These are phyloP conservation scores for Drosophila formosana DNA, from an alignment of 2,888 invertebrate species.

Conservation along the genomic window DNA sequence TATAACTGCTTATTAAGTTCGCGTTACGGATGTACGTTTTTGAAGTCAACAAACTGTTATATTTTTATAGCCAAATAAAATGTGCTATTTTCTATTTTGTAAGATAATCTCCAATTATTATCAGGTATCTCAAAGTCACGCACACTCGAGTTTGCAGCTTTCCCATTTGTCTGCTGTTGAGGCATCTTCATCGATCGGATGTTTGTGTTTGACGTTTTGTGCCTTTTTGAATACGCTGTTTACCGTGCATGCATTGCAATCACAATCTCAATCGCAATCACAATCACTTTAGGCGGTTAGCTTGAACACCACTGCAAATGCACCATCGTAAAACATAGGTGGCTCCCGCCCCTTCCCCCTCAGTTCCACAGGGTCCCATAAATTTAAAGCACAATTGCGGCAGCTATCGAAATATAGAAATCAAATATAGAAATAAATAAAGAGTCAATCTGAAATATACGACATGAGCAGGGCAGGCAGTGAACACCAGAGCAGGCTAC, in stretches of 20 bases:
- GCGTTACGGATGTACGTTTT: no score
- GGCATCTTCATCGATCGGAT: conserved; percentile 61
- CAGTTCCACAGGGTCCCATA: conserved; percentile 27
- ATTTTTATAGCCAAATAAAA: no score
- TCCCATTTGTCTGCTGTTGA: neutral
- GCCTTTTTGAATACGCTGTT: conserved; percentile 68
- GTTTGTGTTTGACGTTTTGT: conserved; percentile 71
- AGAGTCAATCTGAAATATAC: conserved; percentile 66
- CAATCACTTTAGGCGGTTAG: conserved; percentile 65
- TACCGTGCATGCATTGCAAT: conserved; percentile 67
- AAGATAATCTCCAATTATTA: no score
- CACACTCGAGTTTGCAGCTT: neutral
- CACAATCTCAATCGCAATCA: conserved; percentile 62
- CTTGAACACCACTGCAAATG: conserved; percentile 39
- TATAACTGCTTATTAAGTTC: no score
- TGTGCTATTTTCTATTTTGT: neutral
- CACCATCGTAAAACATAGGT: conserved; percentile 20
- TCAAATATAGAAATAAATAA: conserved; percentile 59
- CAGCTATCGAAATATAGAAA: conserved; percentile 57
- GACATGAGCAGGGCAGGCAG: conserved; percentile 13
- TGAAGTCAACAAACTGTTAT: no score
- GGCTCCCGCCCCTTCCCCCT: neutral
- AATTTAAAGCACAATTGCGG: conserved; percentile 50
- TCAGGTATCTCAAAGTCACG: neutral
- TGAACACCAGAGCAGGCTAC: conserved; percentile 39